Evolutionary conservation across 2,888 invertebrate genomes (phyloP).

Genomic region (Malthinus seriepunctatus): DNA sequence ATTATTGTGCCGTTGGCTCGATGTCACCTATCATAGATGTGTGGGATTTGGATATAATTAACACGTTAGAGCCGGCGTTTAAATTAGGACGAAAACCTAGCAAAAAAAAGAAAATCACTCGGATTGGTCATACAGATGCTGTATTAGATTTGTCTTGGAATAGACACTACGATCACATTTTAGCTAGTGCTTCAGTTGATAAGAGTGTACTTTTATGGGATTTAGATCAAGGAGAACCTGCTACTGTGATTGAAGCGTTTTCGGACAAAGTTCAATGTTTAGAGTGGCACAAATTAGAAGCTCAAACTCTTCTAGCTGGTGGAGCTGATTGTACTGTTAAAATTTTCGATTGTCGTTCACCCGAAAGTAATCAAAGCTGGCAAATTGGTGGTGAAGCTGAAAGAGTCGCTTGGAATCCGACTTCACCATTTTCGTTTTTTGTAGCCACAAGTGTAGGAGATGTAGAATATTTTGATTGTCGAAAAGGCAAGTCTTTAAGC

Average conservation of each 20-base stretch:
- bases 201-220: slow-evolving; percentile 90
- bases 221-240: slow-evolving; percentile 76
- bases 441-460: slow-evolving; percentile 67
- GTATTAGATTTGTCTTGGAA: slow-evolving; percentile 94
- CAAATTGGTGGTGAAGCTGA: slow-evolving; percentile 80
- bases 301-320: slow-evolving; percentile 74
- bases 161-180: slow-evolving; percentile 73
- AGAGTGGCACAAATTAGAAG: slow-evolving; percentile 82
- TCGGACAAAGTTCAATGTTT: slow-evolving; percentile 83
- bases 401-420: slow-evolving; percentile 81
- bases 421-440: slow-evolving; percentile 77
- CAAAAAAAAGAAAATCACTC: slow-evolving; percentile 71
- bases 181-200: slow-evolving; percentile 95
- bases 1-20: slow-evolving; percentile 83
- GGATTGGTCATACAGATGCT: slow-evolving; percentile 84
- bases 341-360: slow-evolving; percentile 78
- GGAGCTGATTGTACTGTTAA: slow-evolving; percentile 80
- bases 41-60: slow-evolving; percentile 96
- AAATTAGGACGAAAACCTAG: slow-evolving; percentile 75
- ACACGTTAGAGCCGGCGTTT: slow-evolving; percentile 86
- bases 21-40: slow-evolving; percentile 93
- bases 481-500: slow-evolving; percentile 61
- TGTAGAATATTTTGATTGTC: slow-evolving; percentile 75
- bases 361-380: slow-evolving; percentile 70
- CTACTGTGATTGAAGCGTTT: slow-evolving; percentile 74